These are phyloP conservation scores for Leucophenga montana DNA, from an alignment of 2,888 invertebrate species.

Conservation along the genomic window DNA sequence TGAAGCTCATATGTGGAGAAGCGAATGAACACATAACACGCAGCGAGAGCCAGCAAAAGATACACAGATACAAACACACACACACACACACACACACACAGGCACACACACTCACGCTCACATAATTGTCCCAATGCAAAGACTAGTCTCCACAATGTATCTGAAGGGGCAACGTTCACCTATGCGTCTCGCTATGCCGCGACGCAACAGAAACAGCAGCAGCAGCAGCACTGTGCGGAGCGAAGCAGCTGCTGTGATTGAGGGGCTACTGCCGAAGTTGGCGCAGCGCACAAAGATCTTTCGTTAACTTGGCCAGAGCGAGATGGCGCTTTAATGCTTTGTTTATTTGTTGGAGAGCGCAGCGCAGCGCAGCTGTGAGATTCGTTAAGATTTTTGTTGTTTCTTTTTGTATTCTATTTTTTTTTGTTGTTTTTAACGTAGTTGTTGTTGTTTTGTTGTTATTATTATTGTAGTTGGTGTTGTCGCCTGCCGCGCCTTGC, in stretches of 20 bases:
- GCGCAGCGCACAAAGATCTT: neutral
- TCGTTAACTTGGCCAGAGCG: slow-evolving; percentile 14
- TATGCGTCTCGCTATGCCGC: no score
- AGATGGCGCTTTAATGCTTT: neutral
- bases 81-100: slow-evolving; percentile 30
- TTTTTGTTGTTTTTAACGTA: slow-evolving; percentile 19
- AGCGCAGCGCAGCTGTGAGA: neutral
- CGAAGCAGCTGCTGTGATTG: neutral
- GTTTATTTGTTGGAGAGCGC: neutral
- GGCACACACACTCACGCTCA: slow-evolving; percentile 11
- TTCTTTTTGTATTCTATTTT: slow-evolving; percentile 4
- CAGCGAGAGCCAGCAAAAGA: neutral
- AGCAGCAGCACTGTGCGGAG: no score
- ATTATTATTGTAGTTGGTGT: neutral
- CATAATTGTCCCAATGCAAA: no score
- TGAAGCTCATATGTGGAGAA: slow-evolving; percentile 10
- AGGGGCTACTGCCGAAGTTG: neutral
- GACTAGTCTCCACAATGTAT: no score
- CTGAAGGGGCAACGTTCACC: neutral
- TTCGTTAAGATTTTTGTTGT: slow-evolving; percentile 10
- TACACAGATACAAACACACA: slow-evolving; percentile 5
- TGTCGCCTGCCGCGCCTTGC: slow-evolving; percentile 33
- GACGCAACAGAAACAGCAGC: no score
- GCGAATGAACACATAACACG: slow-evolving; percentile 3
- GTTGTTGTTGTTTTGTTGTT: slow-evolving; percentile 10